These are phyloP conservation scores for Dipodomys stephensi DNA, from an alignment of 2,113 vertebrate species.

Conservation along the genomic window DNA sequence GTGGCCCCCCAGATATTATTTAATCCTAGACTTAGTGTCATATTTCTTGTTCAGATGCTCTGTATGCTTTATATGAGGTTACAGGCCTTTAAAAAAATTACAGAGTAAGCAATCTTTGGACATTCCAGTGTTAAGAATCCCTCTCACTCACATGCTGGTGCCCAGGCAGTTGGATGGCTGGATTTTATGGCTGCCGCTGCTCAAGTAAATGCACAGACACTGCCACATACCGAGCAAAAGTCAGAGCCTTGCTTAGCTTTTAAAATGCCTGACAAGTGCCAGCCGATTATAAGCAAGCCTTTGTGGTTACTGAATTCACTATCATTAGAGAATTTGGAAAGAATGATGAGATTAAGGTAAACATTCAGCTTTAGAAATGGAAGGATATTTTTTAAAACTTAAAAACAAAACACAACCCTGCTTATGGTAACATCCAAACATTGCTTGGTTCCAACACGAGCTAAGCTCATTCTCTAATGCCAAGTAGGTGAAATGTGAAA, in stretches of 20 bases:
- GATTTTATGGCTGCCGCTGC: constrained; percentile 41
- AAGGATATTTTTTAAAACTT: not conserved
- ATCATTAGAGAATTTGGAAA: constrained; percentile 72
- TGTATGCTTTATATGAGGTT: constrained; percentile 72
- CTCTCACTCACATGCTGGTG: constrained; percentile 52
- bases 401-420: not conserved
- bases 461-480: not conserved
- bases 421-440: not conserved
- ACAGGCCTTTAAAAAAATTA: constrained; percentile 74
- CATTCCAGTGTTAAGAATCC: constrained; percentile 62
- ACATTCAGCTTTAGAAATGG: constrained; percentile 50
- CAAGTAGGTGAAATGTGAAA: not conserved
- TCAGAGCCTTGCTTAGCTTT: constrained; percentile 46
- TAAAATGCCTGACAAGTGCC: constrained; percentile 64
- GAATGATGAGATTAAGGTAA: constrained; percentile 66
- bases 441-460: not conserved
- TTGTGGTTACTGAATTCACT: constrained; percentile 59
- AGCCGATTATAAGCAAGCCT: constrained; percentile 73
- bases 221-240: constrained; percentile 55
- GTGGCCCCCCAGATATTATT: constrained; percentile 72
- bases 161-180: not conserved
- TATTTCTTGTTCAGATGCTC: constrained; percentile 75
- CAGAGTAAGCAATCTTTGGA: constrained; percentile 68
- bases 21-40: constrained; percentile 72
- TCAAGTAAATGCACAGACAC: constrained; percentile 45